Base-by-base conservation (phyloP, 2,797 vertebrate genomes). In the Tragopan temminckii region DNA sequence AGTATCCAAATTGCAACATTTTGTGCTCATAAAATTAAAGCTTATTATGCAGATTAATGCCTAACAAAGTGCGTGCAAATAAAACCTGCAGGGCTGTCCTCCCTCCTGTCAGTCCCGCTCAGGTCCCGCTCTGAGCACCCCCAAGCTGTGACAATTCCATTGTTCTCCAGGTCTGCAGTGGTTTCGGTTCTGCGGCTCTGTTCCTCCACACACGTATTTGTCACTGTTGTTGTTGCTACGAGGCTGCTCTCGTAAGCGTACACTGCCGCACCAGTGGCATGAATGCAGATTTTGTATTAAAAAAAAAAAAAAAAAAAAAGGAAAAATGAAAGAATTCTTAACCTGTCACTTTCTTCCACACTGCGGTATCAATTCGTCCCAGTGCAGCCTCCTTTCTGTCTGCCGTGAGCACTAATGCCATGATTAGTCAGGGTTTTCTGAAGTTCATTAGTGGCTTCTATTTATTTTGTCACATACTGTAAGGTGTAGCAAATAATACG, bases 1-100 rank as follows among this genome's bases (percentile, higher is more conserved):
- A 93, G 90, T 70, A 67, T 92, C 91, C 55, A 0, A 77, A 77
- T 95, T 97, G 93, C 95, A 94, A 94, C 87, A 97, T n/a, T 66
- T 40, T 52, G 92, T 96, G 80, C 93, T 94, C 55, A 68, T 95
- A 94, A 97, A 96, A 96, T 93, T 89, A 93, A 95, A 89, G 89
- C 92, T 86, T 31, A 85, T 96, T 88, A 84, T 50, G 77, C 57
- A 78, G 69, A 94, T 97, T 94, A 94, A 70, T 88, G 76, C 82
- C 48, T 57, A 55, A 88, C 70, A 78, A 83, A 75, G 82, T 31
- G 58, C 67, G 55, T 77, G 77, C 85, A 93, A 80, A 95, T 85
- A 66, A 85, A 55, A 78, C 20, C 67, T 19, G 35, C 20, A 2
- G 50, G 36, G 72, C 62, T 83, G 69, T 66, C 25, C 68, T 80